Percentiles rank a stretch among this genome's conserved stretches.
These are phyloP conservation scores for Catharus ustulatus DNA, from an alignment of 2,797 vertebrate species.

Conservation along the genomic window DNA sequence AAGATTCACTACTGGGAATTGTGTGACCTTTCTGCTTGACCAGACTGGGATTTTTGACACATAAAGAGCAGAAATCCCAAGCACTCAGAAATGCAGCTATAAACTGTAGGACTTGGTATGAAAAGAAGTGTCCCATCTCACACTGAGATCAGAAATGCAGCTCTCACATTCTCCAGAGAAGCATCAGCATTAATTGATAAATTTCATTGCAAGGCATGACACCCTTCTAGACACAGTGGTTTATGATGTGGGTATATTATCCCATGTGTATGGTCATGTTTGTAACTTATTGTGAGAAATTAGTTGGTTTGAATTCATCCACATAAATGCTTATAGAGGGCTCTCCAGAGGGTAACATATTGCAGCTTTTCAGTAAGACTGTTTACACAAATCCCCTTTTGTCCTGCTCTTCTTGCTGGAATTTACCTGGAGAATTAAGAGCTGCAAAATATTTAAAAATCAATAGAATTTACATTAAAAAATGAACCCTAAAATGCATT, in stretches of 20 bases:
- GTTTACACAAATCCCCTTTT: background rate
- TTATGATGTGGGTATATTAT: background rate
- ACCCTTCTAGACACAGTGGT: background rate
- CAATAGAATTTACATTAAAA: conserved; percentile 38
- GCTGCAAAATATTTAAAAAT: conserved; percentile 40
- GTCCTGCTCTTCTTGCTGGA: background rate
- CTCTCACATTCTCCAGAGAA: background rate
- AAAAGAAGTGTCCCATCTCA: background rate
- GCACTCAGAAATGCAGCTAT: background rate
- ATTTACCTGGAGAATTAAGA: conserved; percentile 30
- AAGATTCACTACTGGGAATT: background rate
- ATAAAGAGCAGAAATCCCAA: background rate
- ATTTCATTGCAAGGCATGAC: background rate
- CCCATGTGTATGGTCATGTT: background rate
- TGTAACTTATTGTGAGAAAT: background rate
- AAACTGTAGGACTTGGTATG: background rate
- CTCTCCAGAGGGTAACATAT: background rate
- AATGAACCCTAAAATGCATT: conserved; percentile 11
- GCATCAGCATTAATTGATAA: background rate
- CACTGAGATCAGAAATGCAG: background rate
- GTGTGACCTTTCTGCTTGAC: background rate
- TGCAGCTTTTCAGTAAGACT: background rate
- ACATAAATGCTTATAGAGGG: background rate
- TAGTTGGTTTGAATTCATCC: conserved; percentile 8
- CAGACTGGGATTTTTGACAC: background rate